Percentiles rank a stretch among this genome's conserved stretches.
phyloP scores from a whole-genome alignment of 2,888 invertebrate genomes.

The Philereme transversata region DNA sequence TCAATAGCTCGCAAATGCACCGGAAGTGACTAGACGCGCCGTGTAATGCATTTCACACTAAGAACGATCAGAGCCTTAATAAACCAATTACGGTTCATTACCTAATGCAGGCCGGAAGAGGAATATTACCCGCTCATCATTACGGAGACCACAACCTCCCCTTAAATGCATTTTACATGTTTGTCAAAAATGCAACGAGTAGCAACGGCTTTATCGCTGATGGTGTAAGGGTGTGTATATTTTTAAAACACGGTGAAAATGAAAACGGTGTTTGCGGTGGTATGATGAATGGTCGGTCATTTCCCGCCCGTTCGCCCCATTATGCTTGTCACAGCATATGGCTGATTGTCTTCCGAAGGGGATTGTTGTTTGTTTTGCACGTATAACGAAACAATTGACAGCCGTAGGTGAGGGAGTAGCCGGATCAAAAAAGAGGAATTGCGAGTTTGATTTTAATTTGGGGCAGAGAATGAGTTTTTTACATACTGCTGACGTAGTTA shows the following conservation, averaged over 20 bases:
- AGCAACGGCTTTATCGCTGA: conserved; percentile 61
- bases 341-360: conserved; percentile 60
- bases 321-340: conserved; percentile 73
- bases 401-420: conserved; percentile 12
- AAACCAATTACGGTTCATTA: conserved; percentile 80
- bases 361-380: conserved; percentile 64
- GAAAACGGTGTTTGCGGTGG: conserved; percentile 67
- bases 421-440: background rate
- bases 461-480: background rate
- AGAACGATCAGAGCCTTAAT: conserved; percentile 65
- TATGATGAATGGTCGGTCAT: conserved; percentile 75
- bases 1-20: conserved; percentile 35
- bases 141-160: conserved; percentile 72
- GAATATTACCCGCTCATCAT: conserved; percentile 78
- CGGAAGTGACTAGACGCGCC: conserved; percentile 57
- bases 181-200: conserved; percentile 50
- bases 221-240: conserved; percentile 40
- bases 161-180: conserved; percentile 70
- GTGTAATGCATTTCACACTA: conserved; percentile 72
- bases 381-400: conserved; percentile 28
- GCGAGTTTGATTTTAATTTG: conserved; percentile 9
- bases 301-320: conserved; percentile 65
- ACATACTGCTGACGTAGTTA: too few relatives aligned
- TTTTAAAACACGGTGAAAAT: conserved; percentile 59
- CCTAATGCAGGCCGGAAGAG: conserved; percentile 77